phyloP scores from a whole-genome alignment of 2,888 invertebrate genomes.

The Nomada flava region DNA sequence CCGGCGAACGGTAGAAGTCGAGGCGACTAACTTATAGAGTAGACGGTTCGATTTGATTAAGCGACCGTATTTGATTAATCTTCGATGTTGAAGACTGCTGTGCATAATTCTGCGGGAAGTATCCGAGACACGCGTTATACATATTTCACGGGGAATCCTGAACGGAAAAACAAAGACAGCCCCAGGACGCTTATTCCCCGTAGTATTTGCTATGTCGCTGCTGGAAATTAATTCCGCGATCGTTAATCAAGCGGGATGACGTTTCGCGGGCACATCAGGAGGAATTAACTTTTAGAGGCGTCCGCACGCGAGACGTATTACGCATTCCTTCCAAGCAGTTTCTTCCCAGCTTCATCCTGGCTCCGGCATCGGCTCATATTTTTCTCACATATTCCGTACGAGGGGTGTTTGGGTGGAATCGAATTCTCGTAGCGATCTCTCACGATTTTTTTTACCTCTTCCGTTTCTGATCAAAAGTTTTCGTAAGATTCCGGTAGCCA shows the following conservation, averaged over 20 bases:
- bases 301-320: constrained; percentile 5
- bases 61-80: constrained; percentile 43
- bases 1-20: background rate
- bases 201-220: constrained; percentile 58
- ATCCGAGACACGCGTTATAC: constrained; percentile 41
- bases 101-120: constrained; percentile 2
- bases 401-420: too few relatives aligned
- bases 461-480: too few relatives aligned
- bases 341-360: background rate
- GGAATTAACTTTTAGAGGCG: constrained; percentile 55
- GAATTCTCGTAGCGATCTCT: too few relatives aligned
- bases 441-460: too few relatives aligned
- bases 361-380: background rate
- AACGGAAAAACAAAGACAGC: constrained; percentile 50
- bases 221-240: constrained; percentile 66
- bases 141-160: constrained; percentile 44
- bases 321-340: constrained; percentile 26
- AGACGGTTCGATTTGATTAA: constrained; percentile 38
- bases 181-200: constrained; percentile 51
- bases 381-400: background rate
- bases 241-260: constrained; percentile 68
- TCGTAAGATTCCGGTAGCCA: too few relatives aligned
- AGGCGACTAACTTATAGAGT: background rate
- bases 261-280: constrained; percentile 48
- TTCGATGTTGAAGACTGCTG: constrained; percentile 13